Conservation (phyloP, 2,888 invertebrate species). For the Euphydryas editha region DNA sequence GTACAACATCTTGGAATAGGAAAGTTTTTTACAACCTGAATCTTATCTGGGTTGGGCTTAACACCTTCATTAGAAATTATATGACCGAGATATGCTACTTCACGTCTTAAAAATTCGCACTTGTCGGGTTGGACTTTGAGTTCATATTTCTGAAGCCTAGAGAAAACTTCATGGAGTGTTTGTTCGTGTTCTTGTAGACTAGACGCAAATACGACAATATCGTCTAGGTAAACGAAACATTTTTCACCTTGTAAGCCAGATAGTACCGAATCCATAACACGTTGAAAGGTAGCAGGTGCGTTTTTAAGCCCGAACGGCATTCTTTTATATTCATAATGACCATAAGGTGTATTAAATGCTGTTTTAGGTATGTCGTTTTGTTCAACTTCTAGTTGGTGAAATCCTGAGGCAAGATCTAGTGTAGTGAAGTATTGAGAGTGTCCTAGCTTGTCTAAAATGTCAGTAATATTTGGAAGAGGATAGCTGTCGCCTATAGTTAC, state of each 20-base stretch:
- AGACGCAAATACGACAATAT: conserved; percentile 48
- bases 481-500: neutral
- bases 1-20: neutral
- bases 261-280: neutral
- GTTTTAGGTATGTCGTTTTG: neutral
- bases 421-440: neutral
- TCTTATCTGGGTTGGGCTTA: conserved; percentile 39
- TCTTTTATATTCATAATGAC: neutral
- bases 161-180: conserved; percentile 30
- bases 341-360: neutral
- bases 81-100: too few species aligned
- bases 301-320: neutral
- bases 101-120: too few species aligned
- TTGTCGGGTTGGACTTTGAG: too few species aligned
- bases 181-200: conserved; percentile 51
- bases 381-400: neutral
- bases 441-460: neutral
- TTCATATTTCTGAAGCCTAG: too few species aligned
- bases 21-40: conserved; percentile 5
- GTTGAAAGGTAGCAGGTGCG: neutral
- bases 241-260: conserved; percentile 37
- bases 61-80: conserved; percentile 34
- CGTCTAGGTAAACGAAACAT: conserved; percentile 51
- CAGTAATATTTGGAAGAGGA: neutral
- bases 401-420: neutral